These are phyloP conservation scores for Dyspetes luteomarginatus DNA, from an alignment of 2,888 invertebrate species.

Conservation along the genomic window DNA sequence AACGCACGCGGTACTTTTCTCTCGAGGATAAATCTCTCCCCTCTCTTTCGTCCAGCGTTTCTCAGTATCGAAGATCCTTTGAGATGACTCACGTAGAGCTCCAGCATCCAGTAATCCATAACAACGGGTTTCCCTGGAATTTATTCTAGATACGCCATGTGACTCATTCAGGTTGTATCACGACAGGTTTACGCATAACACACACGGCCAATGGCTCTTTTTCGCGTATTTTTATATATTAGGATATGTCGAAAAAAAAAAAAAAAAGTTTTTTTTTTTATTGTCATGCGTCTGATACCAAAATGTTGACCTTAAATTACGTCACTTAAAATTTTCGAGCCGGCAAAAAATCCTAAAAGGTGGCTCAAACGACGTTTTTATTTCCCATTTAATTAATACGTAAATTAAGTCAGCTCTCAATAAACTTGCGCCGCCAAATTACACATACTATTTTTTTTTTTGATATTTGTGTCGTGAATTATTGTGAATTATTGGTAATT, in stretches of 20 bases:
- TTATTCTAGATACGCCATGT: conserved; percentile 34
- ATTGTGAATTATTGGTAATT: too few species aligned
- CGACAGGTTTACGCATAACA: conserved; percentile 15
- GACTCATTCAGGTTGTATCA: conserved; percentile 63
- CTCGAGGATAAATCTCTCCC: not conserved
- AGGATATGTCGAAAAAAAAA: not conserved
- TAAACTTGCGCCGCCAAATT: too few species aligned
- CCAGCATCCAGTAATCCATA: conserved; percentile 47
- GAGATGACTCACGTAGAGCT: conserved; percentile 62
- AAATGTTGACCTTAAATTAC: too few species aligned
- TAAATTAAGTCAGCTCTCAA: too few species aligned
- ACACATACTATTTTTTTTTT: too few species aligned
- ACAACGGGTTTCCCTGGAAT: conserved; percentile 64
- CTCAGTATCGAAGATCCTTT: conserved; percentile 26
- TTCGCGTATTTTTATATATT: not conserved
- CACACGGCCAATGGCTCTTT: not conserved
- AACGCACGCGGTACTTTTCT: conserved; percentile 21
- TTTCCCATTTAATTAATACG: too few species aligned
- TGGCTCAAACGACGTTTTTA: too few species aligned
- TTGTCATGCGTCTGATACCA: too few species aligned
- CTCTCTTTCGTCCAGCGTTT: not conserved
- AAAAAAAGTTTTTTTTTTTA: too few species aligned
- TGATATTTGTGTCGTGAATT: too few species aligned
- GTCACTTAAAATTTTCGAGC: too few species aligned
- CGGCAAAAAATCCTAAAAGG: too few species aligned